Percentiles rank a stretch among this genome's conserved stretches.
These are phyloP conservation scores for Myrmecobius fasciatus DNA, from an alignment of 2,113 vertebrate genomes.

Conservation along the genomic window DNA sequence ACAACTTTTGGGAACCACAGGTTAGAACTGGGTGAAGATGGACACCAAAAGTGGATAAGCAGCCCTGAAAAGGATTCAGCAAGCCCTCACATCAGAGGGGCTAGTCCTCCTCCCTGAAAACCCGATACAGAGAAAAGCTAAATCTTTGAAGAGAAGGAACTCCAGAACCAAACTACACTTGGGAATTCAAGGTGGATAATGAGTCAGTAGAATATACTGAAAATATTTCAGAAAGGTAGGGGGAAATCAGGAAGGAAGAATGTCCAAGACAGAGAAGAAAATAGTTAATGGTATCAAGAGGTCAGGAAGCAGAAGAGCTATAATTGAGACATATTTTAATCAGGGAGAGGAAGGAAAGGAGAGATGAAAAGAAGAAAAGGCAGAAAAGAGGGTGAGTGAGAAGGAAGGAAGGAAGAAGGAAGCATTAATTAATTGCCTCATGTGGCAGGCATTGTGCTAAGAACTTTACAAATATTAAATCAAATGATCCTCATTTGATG, in stretches of 20 bases:
- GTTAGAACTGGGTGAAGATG: background rate
- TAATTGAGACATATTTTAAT: too few species aligned
- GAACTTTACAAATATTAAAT: background rate
- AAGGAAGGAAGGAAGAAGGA: too few species aligned
- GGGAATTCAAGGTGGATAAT: background rate
- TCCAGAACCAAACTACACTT: background rate
- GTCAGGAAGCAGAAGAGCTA: too few species aligned
- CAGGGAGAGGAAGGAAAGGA: too few species aligned
- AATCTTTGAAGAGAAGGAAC: background rate
- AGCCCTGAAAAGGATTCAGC: background rate
- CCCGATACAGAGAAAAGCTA: background rate
- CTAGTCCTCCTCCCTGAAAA: background rate
- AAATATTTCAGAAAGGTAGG: background rate
- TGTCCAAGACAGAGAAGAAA: background rate
- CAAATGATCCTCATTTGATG: background rate
- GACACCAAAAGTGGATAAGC: background rate
- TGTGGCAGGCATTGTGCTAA: background rate
- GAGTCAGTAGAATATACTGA: background rate
- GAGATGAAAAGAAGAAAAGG: too few species aligned
- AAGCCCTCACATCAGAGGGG: background rate
- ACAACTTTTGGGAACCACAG: background rate
- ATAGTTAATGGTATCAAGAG: too few species aligned
- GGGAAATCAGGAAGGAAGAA: background rate
- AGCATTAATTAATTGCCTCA: background rate
- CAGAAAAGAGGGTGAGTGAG: too few species aligned